Conservation (phyloP, 64 coral and sea anemone species). For the Pocillopora damicornis region DNA sequence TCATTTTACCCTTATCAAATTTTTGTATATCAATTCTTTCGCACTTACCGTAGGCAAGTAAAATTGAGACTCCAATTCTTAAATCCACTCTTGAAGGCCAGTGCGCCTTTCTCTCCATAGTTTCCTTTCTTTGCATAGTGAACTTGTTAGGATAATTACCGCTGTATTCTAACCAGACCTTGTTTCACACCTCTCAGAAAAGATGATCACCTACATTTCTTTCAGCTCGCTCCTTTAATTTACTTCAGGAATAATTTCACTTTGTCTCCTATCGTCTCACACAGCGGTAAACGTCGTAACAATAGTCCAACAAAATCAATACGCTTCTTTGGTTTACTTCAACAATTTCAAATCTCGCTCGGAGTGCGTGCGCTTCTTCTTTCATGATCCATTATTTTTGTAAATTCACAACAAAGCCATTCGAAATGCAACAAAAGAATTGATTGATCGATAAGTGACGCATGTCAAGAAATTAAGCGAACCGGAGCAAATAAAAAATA, state of each 20-base stretch:
- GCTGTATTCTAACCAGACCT: background rate
- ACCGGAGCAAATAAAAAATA: slow-evolving; percentile 29
- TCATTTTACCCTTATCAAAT: background rate
- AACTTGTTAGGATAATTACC: slow-evolving; percentile 4
- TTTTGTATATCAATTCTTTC: background rate
- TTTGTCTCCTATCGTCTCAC: background rate
- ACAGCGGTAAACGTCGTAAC: background rate
- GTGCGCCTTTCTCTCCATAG: background rate
- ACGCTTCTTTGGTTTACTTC: background rate
- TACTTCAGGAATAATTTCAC: background rate
- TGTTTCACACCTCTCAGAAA: background rate
- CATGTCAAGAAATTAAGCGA: slow-evolving; percentile 34
- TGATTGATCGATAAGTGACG: slow-evolving; percentile 33
- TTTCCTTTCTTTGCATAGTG: background rate
- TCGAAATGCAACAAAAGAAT: slow-evolving; percentile 19
- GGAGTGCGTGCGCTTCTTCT: no score
- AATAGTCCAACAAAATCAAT: background rate
- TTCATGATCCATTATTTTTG: background rate
- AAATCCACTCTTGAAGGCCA: background rate
- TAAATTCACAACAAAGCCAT: slow-evolving; percentile 29
- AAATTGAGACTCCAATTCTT: background rate
- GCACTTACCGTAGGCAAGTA: slow-evolving; percentile 13
- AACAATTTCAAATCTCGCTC: background rate
- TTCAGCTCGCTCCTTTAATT: background rate
- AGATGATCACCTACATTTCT: slow-evolving; percentile 1